phyloP scores from a whole-genome alignment of 2,888 invertebrate genomes.

The Ophion ventricosus region DNA sequence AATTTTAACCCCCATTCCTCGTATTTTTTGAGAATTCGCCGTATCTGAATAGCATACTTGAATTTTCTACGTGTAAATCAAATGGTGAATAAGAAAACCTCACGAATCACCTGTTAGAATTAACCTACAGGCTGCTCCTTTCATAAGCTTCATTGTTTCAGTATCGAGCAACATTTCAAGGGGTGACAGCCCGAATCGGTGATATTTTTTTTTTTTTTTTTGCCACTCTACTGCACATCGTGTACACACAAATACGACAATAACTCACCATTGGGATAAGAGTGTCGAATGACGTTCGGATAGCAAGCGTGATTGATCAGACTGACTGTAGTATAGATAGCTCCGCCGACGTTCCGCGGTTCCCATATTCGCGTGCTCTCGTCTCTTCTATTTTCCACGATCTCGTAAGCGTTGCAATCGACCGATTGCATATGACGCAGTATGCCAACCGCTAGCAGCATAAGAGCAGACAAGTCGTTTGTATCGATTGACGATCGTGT shows the following conservation, averaged over 20 bases:
- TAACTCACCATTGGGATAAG: constrained; percentile 77
- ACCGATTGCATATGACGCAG: constrained; percentile 83
- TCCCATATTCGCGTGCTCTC: constrained; percentile 75
- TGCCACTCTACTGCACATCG: not conserved
- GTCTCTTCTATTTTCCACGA: constrained; percentile 80
- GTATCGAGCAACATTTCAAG: no score
- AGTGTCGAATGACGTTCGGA: constrained; percentile 83
- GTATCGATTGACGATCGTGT: constrained; percentile 58
- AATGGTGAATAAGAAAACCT: no score
- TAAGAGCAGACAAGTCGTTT: constrained; percentile 69
- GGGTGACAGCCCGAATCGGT: not conserved
- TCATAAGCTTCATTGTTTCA: no score
- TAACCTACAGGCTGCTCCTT: no score
- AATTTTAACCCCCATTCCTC: no score
- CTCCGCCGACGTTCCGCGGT: constrained; percentile 82
- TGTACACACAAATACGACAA: not conserved
- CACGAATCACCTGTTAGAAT: no score
- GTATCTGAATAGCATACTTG: no score
- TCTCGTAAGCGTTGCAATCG: constrained; percentile 84
- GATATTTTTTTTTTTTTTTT: not conserved
- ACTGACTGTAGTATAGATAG: constrained; percentile 83
- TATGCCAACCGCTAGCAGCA: constrained; percentile 77
- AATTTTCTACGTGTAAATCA: no score
- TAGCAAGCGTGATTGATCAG: constrained; percentile 84
- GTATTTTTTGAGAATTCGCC: no score